Conservation (phyloP, 2,113 vertebrate species). For the Casuarius casuarius region DNA sequence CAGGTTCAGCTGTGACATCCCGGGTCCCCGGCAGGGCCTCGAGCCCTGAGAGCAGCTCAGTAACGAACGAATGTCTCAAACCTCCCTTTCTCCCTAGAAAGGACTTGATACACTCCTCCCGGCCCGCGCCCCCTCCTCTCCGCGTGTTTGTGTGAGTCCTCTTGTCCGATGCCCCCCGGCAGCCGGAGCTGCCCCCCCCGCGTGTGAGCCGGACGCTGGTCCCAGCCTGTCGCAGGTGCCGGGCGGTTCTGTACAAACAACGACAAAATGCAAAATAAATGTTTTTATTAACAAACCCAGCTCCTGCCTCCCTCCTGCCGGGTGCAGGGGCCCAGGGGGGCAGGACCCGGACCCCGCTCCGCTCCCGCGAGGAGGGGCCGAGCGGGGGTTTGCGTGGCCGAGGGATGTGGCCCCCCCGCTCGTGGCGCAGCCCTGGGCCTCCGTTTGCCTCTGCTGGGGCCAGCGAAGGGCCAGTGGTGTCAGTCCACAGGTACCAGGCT, state of each 20-base stretch:
- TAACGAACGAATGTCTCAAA: neutral
- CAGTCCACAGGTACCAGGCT: neutral
- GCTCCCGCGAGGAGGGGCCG: neutral
- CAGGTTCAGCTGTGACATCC: neutral
- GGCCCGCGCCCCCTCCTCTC: neutral
- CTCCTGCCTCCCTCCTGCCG: neutral
- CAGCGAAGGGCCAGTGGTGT: too few relatives aligned
- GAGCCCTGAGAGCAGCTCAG: neutral
- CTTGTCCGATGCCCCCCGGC: neutral
- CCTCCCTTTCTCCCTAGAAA: neutral
- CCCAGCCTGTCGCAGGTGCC: constrained; percentile 61
- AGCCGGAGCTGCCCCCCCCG: constrained; percentile 48
- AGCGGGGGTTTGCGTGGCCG: neutral
- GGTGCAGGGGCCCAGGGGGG: neutral
- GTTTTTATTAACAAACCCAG: constrained; percentile 77
- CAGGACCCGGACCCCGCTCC: neutral
- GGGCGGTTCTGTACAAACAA: constrained; percentile 81
- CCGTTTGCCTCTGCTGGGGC: too few relatives aligned
- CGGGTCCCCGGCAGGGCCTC: neutral
- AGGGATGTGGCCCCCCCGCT: neutral
- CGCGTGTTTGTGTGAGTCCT: constrained; percentile 65
- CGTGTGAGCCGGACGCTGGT: neutral
- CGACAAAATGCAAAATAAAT: constrained; percentile 80
- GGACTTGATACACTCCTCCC: constrained; percentile 77
- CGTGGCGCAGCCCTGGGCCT: too few relatives aligned